Percentiles rank a stretch among this genome's conserved stretches.
Conservation (phyloP, 2,888 invertebrate species). For the Melieria crassipennis region DNA sequence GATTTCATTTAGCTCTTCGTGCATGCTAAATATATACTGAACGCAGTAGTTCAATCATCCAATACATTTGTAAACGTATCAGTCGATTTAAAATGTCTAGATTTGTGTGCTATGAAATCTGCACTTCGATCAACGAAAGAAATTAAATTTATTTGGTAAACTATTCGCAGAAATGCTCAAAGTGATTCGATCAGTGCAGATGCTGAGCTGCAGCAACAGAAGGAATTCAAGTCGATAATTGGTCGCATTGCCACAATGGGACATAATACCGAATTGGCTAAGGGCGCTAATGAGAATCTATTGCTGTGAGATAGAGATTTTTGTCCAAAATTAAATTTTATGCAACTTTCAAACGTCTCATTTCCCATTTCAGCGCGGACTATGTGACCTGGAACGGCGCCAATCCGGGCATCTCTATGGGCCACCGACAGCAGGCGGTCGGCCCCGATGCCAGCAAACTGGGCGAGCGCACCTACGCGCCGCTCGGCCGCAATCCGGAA, state of each 20-base stretch:
- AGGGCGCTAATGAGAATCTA: slow-evolving; percentile 81
- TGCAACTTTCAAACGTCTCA: neutral
- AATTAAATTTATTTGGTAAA: neutral
- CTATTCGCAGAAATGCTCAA: slow-evolving; percentile 27
- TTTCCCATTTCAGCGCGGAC: slow-evolving; percentile 71
- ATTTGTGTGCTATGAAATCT: too few relatives aligned
- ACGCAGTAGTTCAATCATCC: too few relatives aligned
- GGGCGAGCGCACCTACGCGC: slow-evolving; percentile 65
- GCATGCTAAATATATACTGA: too few relatives aligned
- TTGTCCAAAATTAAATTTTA: neutral
- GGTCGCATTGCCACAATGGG: slow-evolving; percentile 69
- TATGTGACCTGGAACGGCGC: slow-evolving; percentile 88
- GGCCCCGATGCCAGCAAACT: slow-evolving; percentile 70
- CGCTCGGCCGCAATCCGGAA: slow-evolving; percentile 75
- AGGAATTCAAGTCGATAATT: slow-evolving; percentile 62
- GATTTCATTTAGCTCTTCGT: too few relatives aligned
- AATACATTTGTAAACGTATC: too few relatives aligned
- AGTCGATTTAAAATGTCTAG: too few relatives aligned
- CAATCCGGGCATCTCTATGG: slow-evolving; percentile 72
- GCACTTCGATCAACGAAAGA: too few relatives aligned
- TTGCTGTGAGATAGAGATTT: slow-evolving; percentile 74
- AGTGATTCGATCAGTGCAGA: slow-evolving; percentile 48
- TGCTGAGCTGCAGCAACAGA: slow-evolving; percentile 50
- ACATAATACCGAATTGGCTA: slow-evolving; percentile 76
- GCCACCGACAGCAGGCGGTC: slow-evolving; percentile 65